Evolutionary conservation across 2,888 invertebrate species (phyloP), one percentile per base, ranked within the genome.

Genomic region (Camptogramma bilineatum): DNA sequence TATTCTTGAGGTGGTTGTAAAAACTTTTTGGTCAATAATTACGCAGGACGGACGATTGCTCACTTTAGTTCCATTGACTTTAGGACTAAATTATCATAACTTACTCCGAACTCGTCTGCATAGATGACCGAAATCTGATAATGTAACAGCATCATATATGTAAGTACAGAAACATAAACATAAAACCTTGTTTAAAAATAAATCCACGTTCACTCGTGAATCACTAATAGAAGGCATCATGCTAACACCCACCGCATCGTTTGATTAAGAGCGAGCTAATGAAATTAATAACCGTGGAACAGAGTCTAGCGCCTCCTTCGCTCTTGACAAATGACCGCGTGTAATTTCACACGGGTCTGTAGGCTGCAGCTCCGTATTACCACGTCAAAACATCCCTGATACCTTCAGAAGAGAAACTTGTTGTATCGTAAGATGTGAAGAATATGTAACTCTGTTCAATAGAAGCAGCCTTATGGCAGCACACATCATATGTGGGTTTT

Each of bases 241-340:
- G 79, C 77, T 79, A 79, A 85, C 85, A 82, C 83, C 84, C 83
- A 79, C 79, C 76, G 74, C 77, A 72, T 75, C 75, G 81, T 88
- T 89, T 91, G 90, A 91, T 91, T 91, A 90, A 90, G 85, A 87
- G 82, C 84, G 81, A 83, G 81, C 84, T 89, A 91, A 91, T 91
- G 88, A 88, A 91, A 91, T 91, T 91, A 91, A 91, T 91, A 89
- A 90, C 89, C 85, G 80, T 84, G 81, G 82, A 81, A 83, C 81
- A 76, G 77, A 81, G 77, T 81, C 81, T 80, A 82, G 84, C 83
- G 87, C 86, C 88, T 87, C 83, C 85, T 84, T 81, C 82, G 76
- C 80, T 79, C 85, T 57, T 91, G 91, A 93, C 90, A 89, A 91
- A 93, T 88, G 88, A 85, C 84, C 87, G 88, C 78, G 81, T 93